These are phyloP conservation scores for Drosophila ohnishii DNA, from an alignment of 1,140 invertebrate genomes.

Conservation along the genomic window DNA sequence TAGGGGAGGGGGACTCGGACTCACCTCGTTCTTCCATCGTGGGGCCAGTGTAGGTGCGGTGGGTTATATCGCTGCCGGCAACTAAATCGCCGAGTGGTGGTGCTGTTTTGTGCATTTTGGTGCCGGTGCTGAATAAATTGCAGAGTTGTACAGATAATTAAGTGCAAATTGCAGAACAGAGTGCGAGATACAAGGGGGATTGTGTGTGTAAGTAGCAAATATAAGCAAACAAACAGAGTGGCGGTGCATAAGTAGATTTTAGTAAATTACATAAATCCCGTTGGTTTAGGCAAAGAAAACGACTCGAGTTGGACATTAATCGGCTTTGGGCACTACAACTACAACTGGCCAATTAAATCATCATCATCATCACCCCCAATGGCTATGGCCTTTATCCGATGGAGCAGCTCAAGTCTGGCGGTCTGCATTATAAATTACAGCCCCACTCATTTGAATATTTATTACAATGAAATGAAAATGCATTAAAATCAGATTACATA, in stretches of 20 bases:
- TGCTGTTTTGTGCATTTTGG: slow-evolving; percentile 75
- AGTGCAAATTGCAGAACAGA: slow-evolving; percentile 51
- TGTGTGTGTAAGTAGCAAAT: background rate
- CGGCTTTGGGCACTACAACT: slow-evolving; percentile 61
- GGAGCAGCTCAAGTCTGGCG: slow-evolving; percentile 1
- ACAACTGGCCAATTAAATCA: slow-evolving; percentile 34
- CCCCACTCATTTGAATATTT: slow-evolving; percentile 60
- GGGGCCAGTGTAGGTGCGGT: slow-evolving; percentile 74
- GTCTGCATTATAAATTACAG: slow-evolving; percentile 54
- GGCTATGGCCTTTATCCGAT: slow-evolving; percentile 9
- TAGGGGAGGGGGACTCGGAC: slow-evolving; percentile 22
- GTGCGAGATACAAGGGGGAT: slow-evolving; percentile 6
- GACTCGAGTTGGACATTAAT: slow-evolving; percentile 59
- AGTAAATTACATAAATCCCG: slow-evolving; percentile 40
- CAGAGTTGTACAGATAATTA: slow-evolving; percentile 50
- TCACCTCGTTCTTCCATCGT: slow-evolving; percentile 79
- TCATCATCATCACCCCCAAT: background rate
- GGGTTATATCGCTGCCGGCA: slow-evolving; percentile 79
- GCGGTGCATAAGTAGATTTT: slow-evolving; percentile 42
- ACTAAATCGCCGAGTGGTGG: slow-evolving; percentile 72
- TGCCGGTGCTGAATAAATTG: slow-evolving; percentile 73
- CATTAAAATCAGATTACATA: slow-evolving; percentile 73
- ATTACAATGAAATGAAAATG: slow-evolving; percentile 64
- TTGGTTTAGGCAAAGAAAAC: slow-evolving; percentile 47
- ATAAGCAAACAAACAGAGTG: slow-evolving; percentile 9